Base-by-base conservation (phyloP, 2,888 invertebrate genomes). In the Cheilosia soror region DNA sequence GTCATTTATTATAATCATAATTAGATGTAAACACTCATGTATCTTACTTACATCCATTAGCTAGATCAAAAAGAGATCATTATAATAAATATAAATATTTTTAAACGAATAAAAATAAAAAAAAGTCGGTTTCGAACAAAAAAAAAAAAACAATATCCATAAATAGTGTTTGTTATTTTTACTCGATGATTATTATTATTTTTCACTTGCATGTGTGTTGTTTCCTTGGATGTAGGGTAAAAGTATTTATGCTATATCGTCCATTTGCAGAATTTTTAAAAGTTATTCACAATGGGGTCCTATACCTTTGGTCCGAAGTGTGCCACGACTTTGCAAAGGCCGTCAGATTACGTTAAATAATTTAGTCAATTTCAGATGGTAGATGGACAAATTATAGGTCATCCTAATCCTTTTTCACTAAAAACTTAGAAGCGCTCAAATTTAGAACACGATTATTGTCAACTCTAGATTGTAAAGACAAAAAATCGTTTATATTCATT, bases 1-100 rank as follows among this genome's bases (percentile, higher is more conserved):
- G 44, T 65, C 62, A 69, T 51, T 68, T 75, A 68, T 57, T 66
- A 40, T 40, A 73, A 51, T 76, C 44, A 68, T 68, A 27, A 49
- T 60, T 68, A 68, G 66, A 78, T 72, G 72, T 82, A 55, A 71
- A 72, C 15, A 58, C 68, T 77, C 53, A 77, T 72, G 66, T 82
- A 72, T 69, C 60, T 62, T 62, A 53, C 60, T 62, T 66, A 53
- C 42, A 51, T 51, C 51, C 51, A 51, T 63, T 72, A 58, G 51
- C 51, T 69, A 81, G 63, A 25, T 63, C 27, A 57, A 53, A 11
- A 66, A 49, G 57, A 65, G 20, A 51, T 60, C 15, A 65, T 40
- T 63, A 66, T 75, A 53, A 66, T 44, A 76, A 9, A 37, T 37
- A 66, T 44, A 76, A 9, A 37, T 37, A 37, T 37, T 60, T 71